Base-by-base conservation (phyloP, 2,797 vertebrate species). In the Falco rusticolus region DNA sequence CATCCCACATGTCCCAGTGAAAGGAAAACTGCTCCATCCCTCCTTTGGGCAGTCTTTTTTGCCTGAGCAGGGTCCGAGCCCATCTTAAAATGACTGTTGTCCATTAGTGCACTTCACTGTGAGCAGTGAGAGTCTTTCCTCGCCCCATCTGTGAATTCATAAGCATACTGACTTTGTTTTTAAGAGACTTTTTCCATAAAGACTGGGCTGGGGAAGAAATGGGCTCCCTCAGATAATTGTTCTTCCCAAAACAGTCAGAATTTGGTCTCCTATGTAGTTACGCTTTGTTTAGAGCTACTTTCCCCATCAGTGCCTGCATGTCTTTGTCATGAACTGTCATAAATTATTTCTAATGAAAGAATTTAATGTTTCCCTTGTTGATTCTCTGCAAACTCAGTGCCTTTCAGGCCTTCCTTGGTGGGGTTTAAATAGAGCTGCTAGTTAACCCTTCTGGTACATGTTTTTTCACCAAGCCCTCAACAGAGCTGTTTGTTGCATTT, bases 1-100 rank as follows among this genome's bases (percentile, higher is more conserved):
- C 34, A 17, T n/a, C 29, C 57, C 7, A 0, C 0, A 1, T 41
- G 33, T n/a, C 34, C 43, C 11, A 4, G 3, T 61, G 50, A 76
- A 16, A 10, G 57, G 41, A 45, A 53, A 81, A 3, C 24, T 57
- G n/a, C 48, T 83, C 43, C 13, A 4, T 60, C 48, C 13, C n/a
- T 84, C 9, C 34, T 72, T 53, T 1, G 1, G 68, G 63, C 39
- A 29, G n/a, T 72, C 13, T 39, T 51, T 76, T 89, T 39, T 28
- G 13, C 66, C 26, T 61, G 31, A 76, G 15, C 28, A 41, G 39
- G 9, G 33, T 66, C 43, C 34, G 63, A 89, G 22, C 31, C 19
- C 11, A 2, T 70, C 53, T 74, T 60, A 10, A 21, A 81, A 34
- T 69, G 39, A 47, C 10, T 18, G 26, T n/a, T 56, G 51, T 59